Evolutionary conservation across 2,888 invertebrate species (phyloP).

Genomic region (Cantharis rustica): DNA sequence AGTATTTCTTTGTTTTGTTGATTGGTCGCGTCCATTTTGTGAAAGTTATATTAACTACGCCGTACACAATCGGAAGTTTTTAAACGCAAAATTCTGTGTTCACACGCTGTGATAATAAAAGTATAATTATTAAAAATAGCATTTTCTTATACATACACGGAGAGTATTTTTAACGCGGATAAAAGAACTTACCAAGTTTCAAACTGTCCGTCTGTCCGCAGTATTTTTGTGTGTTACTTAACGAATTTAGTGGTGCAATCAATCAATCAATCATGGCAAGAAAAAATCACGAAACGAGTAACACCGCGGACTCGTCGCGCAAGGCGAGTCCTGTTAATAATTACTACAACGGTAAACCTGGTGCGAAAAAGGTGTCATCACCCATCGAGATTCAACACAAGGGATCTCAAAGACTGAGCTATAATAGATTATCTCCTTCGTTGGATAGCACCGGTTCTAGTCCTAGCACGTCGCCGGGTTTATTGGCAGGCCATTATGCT

Average conservation of each 20-base stretch:
- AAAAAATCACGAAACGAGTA: slow-evolving; percentile 43
- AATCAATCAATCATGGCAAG: slow-evolving; percentile 47
- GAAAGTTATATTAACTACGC: slow-evolving; percentile 46
- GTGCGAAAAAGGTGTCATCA: slow-evolving; percentile 30
- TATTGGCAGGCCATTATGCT: slow-evolving; percentile 61
- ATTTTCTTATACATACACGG: slow-evolving; percentile 34
- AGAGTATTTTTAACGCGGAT: slow-evolving; percentile 21
- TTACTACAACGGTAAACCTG: background rate
- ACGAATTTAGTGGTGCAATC: slow-evolving; percentile 27
- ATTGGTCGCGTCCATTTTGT: slow-evolving; percentile 54
- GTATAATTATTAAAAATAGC: slow-evolving; percentile 35
- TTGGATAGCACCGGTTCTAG: slow-evolving; percentile 27
- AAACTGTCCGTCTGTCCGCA: slow-evolving; percentile 23
- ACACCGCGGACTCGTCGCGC: slow-evolving; percentile 29
- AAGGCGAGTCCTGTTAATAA: slow-evolving; percentile 32
- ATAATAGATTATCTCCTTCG: slow-evolving; percentile 35
- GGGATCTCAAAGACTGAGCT: slow-evolving; percentile 33
- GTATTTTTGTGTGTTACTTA: slow-evolving; percentile 7
- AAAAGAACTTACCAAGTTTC: slow-evolving; percentile 23
- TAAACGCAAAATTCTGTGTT: slow-evolving; percentile 50
- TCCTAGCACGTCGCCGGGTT: slow-evolving; percentile 50
- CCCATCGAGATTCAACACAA: slow-evolving; percentile 27
- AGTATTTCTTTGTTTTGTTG: slow-evolving; percentile 49
- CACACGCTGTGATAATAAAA: slow-evolving; percentile 48
- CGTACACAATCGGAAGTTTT: slow-evolving; percentile 42